Conservation (phyloP, 2,888 invertebrate genomes). For the Panzeria rudis region DNA sequence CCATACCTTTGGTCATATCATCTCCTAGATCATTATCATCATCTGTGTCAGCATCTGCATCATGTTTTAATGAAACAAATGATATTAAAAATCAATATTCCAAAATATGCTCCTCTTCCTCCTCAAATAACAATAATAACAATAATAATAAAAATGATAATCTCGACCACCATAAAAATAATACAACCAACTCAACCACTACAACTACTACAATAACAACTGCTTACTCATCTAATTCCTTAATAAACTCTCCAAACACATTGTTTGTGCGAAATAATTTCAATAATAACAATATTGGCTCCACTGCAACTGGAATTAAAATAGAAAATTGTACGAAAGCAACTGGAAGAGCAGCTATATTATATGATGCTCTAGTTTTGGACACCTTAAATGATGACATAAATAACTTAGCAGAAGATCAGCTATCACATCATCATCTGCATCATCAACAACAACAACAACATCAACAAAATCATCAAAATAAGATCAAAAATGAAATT, state of each 20-base stretch:
- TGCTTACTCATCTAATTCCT: constrained; percentile 68
- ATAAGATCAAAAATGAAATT: constrained; percentile 50
- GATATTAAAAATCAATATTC: constrained; percentile 67
- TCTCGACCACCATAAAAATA: constrained; percentile 1
- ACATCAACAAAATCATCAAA: constrained; percentile 51
- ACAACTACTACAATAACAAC: constrained; percentile 62
- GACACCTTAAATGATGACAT: constrained; percentile 81
- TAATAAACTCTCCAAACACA: constrained; percentile 70
- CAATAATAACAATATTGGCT: constrained; percentile 47
- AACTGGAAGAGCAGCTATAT: constrained; percentile 80
- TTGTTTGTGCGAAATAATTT: constrained; percentile 67
- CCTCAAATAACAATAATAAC: constrained; percentile 53
- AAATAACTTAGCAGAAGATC: constrained; percentile 72
- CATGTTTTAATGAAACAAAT: constrained; percentile 62
- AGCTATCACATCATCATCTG: constrained; percentile 22
- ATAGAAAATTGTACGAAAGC: constrained; percentile 74
- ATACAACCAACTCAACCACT: constrained; percentile 27
- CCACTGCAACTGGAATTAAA: constrained; percentile 45
- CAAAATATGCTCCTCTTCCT: constrained; percentile 70
- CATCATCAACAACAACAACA: neutral
- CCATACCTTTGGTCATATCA: constrained; percentile 74
- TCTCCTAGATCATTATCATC: constrained; percentile 73
- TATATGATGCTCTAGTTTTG: constrained; percentile 82
- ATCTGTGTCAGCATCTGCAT: constrained; percentile 74
- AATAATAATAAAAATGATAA: constrained; percentile 44